These are phyloP conservation scores for Decapterus maruadsi DNA, from an alignment of 2,797 vertebrate species.

Conservation along the genomic window DNA sequence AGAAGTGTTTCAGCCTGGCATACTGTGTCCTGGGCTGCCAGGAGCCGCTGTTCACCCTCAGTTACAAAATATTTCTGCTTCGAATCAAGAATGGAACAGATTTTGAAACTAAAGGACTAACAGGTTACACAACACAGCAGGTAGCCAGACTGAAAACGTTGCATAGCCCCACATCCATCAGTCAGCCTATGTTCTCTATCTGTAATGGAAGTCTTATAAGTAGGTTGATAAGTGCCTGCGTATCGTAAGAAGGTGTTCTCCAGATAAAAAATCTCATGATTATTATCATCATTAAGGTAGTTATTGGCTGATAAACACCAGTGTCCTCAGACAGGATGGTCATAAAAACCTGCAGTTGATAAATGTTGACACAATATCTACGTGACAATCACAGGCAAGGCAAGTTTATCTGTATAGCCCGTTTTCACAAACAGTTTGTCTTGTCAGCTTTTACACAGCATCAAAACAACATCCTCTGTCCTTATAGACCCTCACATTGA, in stretches of 20 bases:
- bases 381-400: too few species aligned
- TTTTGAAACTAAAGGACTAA: conserved; percentile 18
- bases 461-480: too few species aligned
- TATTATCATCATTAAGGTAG: too few species aligned
- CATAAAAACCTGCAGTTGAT: too few species aligned
- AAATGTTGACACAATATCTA: too few species aligned
- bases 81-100: neutral
- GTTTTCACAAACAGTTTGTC: too few species aligned
- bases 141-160: neutral
- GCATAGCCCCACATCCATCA: conserved; percentile 1
- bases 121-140: conserved; percentile 35
- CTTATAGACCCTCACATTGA: too few species aligned
- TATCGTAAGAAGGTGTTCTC: too few species aligned
- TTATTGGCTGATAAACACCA: too few species aligned
- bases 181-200: conserved; percentile 8
- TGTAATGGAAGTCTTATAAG: conserved; percentile 1
- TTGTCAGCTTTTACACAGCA: too few species aligned
- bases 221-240: neutral
- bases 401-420: too few species aligned
- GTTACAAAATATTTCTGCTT: neutral
- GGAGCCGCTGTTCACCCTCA: neutral
- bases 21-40: neutral
- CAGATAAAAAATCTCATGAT: neutral
- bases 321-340: neutral
- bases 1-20: neutral